A percentile compares a stretch with the other conserved stretches of the same genome.
phyloP scores from a whole-genome alignment of 2,113 vertebrate genomes.

The Xenopus tropicalis region DNA sequence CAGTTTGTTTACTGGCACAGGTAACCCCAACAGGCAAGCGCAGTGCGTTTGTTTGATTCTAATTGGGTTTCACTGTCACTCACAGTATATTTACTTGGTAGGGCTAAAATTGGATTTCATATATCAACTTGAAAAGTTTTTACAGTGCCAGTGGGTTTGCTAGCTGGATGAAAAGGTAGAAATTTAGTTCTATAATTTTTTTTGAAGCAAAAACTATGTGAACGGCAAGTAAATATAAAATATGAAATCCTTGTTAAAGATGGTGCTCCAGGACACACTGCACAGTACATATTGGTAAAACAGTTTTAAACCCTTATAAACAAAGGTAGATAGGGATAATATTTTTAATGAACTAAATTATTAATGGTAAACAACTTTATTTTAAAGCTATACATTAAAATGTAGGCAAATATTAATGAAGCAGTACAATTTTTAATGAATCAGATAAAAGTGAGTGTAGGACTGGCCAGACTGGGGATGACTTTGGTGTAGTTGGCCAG shows the following conservation, averaged over 20 bases:
- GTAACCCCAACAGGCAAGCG: conserved; percentile 36
- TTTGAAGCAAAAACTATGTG: not conserved
- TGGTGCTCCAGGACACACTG: not conserved
- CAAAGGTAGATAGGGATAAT: no score
- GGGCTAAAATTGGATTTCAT: conserved; percentile 38
- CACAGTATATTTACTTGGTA: conserved; percentile 39
- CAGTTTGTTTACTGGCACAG: conserved; percentile 33
- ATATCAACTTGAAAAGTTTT: conserved; percentile 38
- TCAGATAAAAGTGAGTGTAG: no score
- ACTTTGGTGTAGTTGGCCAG: no score
- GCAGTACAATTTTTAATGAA: no score
- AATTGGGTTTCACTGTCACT: conserved; percentile 44
- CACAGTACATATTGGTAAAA: not conserved
- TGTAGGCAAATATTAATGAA: no score
- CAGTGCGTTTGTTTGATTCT: conserved; percentile 27
- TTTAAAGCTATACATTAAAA: no score
- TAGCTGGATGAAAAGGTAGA: conserved; percentile 18
- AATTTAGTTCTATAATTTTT: conserved; percentile 16
- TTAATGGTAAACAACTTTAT: no score
- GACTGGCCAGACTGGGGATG: no score
- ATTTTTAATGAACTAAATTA: no score
- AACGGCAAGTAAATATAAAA: not conserved
- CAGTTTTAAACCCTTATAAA: no score
- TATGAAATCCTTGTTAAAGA: not conserved
- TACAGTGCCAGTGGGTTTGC: conserved; percentile 28